Conservation (phyloP, 2,113 vertebrate species). For the Cyprinodon brontotheroides region DNA sequence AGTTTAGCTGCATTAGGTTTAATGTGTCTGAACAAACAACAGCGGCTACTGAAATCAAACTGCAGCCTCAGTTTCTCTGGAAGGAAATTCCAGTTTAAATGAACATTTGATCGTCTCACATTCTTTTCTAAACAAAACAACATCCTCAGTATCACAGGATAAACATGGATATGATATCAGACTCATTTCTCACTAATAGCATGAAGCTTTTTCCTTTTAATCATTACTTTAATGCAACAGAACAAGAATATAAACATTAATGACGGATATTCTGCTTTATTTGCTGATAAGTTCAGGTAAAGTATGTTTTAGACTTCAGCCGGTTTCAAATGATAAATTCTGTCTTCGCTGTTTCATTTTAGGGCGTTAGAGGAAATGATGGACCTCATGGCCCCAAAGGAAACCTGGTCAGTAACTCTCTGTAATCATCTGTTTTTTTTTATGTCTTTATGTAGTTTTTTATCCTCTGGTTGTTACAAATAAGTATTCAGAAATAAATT, state of each 20-base stretch:
- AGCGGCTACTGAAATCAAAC: conserved; percentile 16
- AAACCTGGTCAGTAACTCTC: conserved; percentile 88
- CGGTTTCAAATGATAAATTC: not conserved
- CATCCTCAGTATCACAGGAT: not conserved
- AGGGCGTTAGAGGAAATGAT: conserved; percentile 95
- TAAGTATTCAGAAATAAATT: not conserved
- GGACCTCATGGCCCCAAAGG: conserved; percentile 93
- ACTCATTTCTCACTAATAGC: no score
- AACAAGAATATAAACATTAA: not conserved
- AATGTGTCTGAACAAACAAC: conserved; percentile 4
- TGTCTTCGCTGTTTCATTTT: conserved; percentile 13
- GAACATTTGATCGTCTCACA: not conserved
- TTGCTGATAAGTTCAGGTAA: not conserved
- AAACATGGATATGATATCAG: not conserved
- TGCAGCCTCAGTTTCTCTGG: not conserved
- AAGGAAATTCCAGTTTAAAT: not conserved
- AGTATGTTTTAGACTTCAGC: not conserved
- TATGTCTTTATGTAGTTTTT: not conserved
- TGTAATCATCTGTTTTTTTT: not conserved
- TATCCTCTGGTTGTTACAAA: not conserved
- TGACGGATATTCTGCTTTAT: not conserved
- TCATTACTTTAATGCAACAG: not conserved
- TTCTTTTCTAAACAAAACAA: not conserved
- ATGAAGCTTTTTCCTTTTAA: not conserved
- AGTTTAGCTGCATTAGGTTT: conserved; percentile 22